Base-by-base conservation (phyloP, 1,140 invertebrate species). In the Stegodyphus mimosarum region DNA sequence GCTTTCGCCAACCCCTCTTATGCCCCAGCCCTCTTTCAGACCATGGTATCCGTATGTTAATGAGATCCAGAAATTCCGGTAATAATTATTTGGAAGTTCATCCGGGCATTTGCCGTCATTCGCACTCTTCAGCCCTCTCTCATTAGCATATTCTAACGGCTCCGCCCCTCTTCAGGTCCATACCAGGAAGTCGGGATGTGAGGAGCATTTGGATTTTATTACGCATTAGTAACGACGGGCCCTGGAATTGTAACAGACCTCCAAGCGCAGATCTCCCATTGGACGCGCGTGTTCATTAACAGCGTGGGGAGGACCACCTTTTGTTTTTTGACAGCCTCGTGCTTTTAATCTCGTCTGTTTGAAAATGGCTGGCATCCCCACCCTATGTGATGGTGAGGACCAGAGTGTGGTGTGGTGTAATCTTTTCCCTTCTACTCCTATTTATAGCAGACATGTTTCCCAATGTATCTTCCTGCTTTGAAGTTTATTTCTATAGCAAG, bases 71-170 rank as follows among this genome's bases (percentile, higher is more conserved):
- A 76, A 75, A 84, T 84, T 84, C 73, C 51, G 9, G 72, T 75
- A 75, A 84, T 84, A 84, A 84, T 84, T 84, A 84, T 48, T 76
- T 76, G 11, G 50, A 49, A 9, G 60, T 50, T 51, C 80, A 83
- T 83, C 81, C 81, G 72, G 72, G 72, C 64, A 33, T 69, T 55
- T 63, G 72, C 70, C 63, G 17, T 64, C 64, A 18, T 67, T 52
- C 51, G 48, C 49, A 15, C 18, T 9, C 51, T 73, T 60, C 17
- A 50, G 64, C 50, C 81, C 63, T 7, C 81, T 67, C 72, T 76
- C 76, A 84, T 84, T 84, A 75, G 71, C 81, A 83, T 83, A 72
- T 83, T 49, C 18, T 33, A 7, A 15, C 15, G 13, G n/a, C 71
- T 33, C 81, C 81, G 81, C 72, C 81, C 60, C 17, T 70, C 76